Evolutionary conservation across 2,888 invertebrate genomes (phyloP), one percentile per base, ranked within the genome.

Genomic region (Platynereis dumerilii): DNA sequence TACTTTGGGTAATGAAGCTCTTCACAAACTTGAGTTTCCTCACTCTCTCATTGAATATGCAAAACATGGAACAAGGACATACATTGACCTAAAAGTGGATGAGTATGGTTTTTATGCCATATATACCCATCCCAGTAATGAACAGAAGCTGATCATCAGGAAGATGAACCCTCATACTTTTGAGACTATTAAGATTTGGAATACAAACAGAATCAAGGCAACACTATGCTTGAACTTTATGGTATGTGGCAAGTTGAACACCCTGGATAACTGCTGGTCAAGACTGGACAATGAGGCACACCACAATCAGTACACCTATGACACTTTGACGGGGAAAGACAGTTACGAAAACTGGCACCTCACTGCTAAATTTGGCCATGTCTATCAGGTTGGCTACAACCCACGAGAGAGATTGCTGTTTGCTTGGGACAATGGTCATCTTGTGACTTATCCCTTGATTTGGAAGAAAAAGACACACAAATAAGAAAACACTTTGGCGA

Each of bases 201-300:
- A 20, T 5, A 48, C 48, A n/a, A n/a, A n/a, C n/a, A n/a, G n/a
- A n/a, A n/a, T n/a, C n/a, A 48, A 20, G 17, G 48, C 5, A n/a
- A 48, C 48, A 22, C 3, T 48, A 10, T 48, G 48, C 17, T 5
- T n/a, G 7, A 48, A 5, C n/a, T 48, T 48, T n/a, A 48, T 48
- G 48, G 17, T 48, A 3, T 48, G 48, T n/a, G 48, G 48, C 48
- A n/a, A 48, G n/a, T n/a, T 48, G n/a, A n/a, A 64, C 58, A 64
- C 64, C 20, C 22, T 59, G 26, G 53, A 59, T 17, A 42, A 48
- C 29, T 64, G 59, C 42, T 59, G 20, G 48, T 42, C 59, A 20
- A 26, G 54, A 27, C 48, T 48, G 48, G 20, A 20, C 48, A n/a
- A 5, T 12, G 48, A 22, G 22, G n/a, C 48, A 10, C 20, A 48